Conservation (phyloP, 92 coral and sea anemone genomes). For the Scolanthus callimorphus region DNA sequence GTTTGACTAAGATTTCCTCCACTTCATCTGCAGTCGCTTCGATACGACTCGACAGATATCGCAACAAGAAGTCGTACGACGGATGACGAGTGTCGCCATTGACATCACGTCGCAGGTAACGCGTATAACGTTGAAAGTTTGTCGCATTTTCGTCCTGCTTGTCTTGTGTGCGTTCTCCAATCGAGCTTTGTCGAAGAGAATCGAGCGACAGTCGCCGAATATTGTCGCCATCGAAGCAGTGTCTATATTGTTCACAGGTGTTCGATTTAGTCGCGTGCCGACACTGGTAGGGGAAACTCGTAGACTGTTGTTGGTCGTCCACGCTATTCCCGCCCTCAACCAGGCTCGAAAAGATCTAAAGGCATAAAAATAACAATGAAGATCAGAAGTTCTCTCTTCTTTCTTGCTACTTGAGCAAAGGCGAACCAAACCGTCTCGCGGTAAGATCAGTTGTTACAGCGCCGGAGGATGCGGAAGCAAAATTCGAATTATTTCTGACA, state of each 20-base stretch:
- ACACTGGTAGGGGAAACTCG: constrained; percentile 62
- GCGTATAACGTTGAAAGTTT: constrained; percentile 1
- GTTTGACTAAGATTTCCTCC: background rate
- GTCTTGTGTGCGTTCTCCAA: too few relatives aligned
- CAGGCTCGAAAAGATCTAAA: constrained; percentile 31
- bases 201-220: too few relatives aligned
- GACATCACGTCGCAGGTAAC: background rate
- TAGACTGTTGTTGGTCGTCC: constrained; percentile 9
- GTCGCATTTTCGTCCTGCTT: too few relatives aligned
- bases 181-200: too few relatives aligned
- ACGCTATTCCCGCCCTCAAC: constrained; percentile 9
- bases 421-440: too few relatives aligned
- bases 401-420: too few relatives aligned
- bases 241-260: too few relatives aligned
- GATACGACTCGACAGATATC: constrained; percentile 46
- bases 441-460: too few relatives aligned
- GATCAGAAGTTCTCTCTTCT: too few relatives aligned
- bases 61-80: constrained; percentile 30
- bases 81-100: constrained; percentile 14
- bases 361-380: background rate
- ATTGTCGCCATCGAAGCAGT: too few relatives aligned
- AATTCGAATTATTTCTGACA: too few relatives aligned
- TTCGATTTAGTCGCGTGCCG: constrained; percentile 29
- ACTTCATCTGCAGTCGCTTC: constrained; percentile 19
- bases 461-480: too few relatives aligned